Base-by-base conservation (phyloP, 37 sponge, comb jelly and placozoan genomes). In the Tethya wilhelma region DNA sequence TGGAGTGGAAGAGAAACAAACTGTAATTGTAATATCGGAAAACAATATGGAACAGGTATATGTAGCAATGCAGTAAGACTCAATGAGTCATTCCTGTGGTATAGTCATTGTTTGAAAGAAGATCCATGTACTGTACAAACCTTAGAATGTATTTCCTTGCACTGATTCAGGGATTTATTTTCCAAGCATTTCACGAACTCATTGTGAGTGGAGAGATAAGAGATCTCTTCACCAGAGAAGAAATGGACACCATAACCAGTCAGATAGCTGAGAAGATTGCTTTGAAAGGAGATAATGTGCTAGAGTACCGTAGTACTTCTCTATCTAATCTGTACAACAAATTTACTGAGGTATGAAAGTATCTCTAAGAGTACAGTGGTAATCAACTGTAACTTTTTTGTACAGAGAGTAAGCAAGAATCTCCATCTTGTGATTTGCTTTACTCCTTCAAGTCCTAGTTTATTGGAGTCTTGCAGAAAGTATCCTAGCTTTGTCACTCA, bases 371-470 rank as follows among this genome's bases (percentile, higher is more conserved):
- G n/a, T n/a, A n/a, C n/a, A n/a, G n/a, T n/a, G n/a, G n/a, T n/a
- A n/a, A n/a, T n/a, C n/a, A 11, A 49, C 17, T 49, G 17, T 17
- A 49, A 17, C 20, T 23, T 62, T 25, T 62, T n/a, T 62, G 19
- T 58, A 23, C 59, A 83, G 84, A 33, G 84, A 60, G 78, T 83
- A 0, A 34, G 19, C 6, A 43, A 67, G 0, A 80, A 85, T 41
- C 71, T 86, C 25, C 91, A 91, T 44, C 40, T 91, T 12, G 87
- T 78, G 12, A 39, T 91, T 0, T 85, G 87, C 38, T 75, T 82
- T 49, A 80, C 76, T 69, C 86, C 81, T 31, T 29, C 71, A 36
- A 86, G 83, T 56, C 33, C 31, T 32, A 30, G 58, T 34, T 68
- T 91, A 38, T 46, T 49, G 5, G 29, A 45, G 20, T 33, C 74